These are phyloP conservation scores for Halocynthia roretzi DNA, from an alignment of 23 tunicate species.

Conservation along the genomic window DNA sequence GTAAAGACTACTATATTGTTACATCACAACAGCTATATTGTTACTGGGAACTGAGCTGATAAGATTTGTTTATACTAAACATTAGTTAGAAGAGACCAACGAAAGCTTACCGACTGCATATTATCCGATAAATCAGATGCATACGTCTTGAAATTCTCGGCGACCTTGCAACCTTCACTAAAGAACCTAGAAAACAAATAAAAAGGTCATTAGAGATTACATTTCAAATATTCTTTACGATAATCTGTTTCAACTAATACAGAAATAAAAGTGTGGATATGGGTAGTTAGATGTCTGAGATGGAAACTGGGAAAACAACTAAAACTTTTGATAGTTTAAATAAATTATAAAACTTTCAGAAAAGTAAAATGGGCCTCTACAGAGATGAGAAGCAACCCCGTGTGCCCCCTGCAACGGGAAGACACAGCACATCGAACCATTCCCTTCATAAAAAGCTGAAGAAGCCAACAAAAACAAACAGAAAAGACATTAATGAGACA, in stretches of 20 bases:
- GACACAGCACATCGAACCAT: too few species aligned
- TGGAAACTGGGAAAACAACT: neutral
- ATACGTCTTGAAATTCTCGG: conserved; percentile 63
- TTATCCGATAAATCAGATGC: conserved; percentile 59
- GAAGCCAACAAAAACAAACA: too few species aligned
- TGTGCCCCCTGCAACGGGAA: too few species aligned
- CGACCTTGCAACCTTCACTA: conserved; percentile 61
- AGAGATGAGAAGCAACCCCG: too few species aligned
- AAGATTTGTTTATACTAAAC: neutral
- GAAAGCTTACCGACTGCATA: conserved; percentile 51
- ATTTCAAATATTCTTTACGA: neutral
- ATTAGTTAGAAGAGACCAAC: neutral
- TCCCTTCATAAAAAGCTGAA: too few species aligned
- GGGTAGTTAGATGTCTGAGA: neutral
- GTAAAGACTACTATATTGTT: too few species aligned
- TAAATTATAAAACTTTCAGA: too few species aligned
- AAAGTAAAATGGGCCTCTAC: too few species aligned
- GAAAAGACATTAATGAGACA: too few species aligned
- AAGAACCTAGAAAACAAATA: conserved; percentile 55
- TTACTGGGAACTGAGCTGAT: too few species aligned
- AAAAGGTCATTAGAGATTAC: neutral
- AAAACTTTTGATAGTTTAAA: neutral
- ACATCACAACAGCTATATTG: too few species aligned
- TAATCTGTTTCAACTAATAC: neutral
- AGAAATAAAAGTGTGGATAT: neutral